A percentile compares a stretch with the other conserved stretches of the same genome.
Conservation (phyloP, 2,113 vertebrate species). For the Chlorocebus sabaeus region DNA sequence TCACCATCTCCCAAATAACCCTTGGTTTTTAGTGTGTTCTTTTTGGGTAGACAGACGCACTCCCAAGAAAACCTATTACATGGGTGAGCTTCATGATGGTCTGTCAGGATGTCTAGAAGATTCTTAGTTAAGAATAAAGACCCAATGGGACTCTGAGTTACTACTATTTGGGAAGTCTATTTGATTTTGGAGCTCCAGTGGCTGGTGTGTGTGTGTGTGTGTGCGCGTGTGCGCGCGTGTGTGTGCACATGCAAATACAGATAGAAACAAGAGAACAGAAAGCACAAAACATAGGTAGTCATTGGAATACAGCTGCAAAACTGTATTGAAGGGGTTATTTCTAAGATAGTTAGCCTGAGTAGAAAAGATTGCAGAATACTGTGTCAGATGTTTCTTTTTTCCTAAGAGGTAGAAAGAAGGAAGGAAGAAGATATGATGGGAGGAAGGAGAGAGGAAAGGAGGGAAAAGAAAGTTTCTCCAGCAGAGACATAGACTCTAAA, state of each 20-base stretch:
- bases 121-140: not conserved
- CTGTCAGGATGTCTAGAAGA: not conserved
- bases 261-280: not conserved
- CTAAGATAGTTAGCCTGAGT: not conserved
- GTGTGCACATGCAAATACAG: no score
- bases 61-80: not conserved
- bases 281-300: not conserved
- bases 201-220: not conserved
- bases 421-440: not conserved
- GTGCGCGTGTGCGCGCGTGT: no score
- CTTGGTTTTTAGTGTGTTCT: not conserved
- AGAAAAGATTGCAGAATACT: not conserved
- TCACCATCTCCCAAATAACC: not conserved
- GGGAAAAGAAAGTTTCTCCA: not conserved
- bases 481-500: not conserved
- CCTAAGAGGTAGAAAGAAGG: not conserved
- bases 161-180: not conserved
- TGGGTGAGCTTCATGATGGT: not conserved
- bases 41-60: not conserved
- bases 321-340: not conserved
- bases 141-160: not conserved
- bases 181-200: not conserved
- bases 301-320: not conserved
- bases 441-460: not conserved
- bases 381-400: not conserved